Percentiles rank a stretch among this genome's conserved stretches.
Evolutionary conservation across 2,888 invertebrate genomes (phyloP).

Genomic region (Mythimna impura): DNA sequence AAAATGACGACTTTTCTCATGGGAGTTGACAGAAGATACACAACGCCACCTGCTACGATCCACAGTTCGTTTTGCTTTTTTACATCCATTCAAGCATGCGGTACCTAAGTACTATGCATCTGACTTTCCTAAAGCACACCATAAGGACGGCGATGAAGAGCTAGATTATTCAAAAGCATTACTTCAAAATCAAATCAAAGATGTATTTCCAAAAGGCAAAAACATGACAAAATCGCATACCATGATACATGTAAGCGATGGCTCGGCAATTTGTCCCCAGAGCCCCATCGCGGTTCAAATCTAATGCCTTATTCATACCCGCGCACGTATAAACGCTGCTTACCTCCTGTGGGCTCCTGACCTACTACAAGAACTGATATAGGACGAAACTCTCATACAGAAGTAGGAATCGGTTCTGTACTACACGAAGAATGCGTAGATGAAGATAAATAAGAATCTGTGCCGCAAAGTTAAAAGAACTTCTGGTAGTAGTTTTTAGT

Average conservation of each 20-base stretch:
- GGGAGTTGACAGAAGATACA: too few relatives aligned
- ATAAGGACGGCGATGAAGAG: too few relatives aligned
- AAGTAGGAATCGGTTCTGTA: background rate
- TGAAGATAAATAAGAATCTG: background rate
- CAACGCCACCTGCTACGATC: too few relatives aligned
- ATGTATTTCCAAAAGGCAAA: constrained; percentile 26
- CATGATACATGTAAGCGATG: constrained; percentile 35
- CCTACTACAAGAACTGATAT: constrained; percentile 38
- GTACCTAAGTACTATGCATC: too few relatives aligned
- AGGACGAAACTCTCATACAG: constrained; percentile 2
- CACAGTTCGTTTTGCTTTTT: too few relatives aligned
- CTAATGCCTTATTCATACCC: constrained; percentile 59
- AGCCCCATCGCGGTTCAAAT: constrained; percentile 51
- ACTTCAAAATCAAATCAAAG: constrained; percentile 12
- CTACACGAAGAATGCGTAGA: background rate
- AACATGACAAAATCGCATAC: constrained; percentile 30
- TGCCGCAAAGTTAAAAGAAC: background rate
- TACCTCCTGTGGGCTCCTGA: constrained; percentile 40
- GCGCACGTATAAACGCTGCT: constrained; percentile 32
- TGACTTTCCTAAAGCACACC: too few relatives aligned
- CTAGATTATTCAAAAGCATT: too few relatives aligned
- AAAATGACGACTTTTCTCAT: too few relatives aligned
- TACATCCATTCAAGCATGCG: too few relatives aligned
- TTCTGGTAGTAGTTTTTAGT: too few relatives aligned
- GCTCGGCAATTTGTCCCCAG: constrained; percentile 58